Base-by-base conservation (phyloP, 2,113 vertebrate species). In the Alces alces region DNA sequence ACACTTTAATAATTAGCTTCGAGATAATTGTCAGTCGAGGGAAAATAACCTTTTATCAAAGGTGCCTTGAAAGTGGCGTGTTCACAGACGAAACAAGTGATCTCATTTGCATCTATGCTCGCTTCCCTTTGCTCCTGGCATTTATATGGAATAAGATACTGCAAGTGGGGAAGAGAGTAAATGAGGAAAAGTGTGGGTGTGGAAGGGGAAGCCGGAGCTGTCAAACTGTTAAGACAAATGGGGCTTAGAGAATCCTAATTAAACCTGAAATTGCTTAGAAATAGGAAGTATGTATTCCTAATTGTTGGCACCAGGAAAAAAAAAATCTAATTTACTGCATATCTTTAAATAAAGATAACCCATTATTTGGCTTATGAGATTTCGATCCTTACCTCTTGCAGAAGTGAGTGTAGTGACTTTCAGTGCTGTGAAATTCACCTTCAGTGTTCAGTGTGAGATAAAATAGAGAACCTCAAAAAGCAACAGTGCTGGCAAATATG, bases 231-330 rank as follows among this genome's bases (percentile, higher is more conserved):
- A 96, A 96, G 97, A 98, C 98, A 98, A 97, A 97, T 85, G 93
- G 95, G 96, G 96, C 96, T 97, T 70, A 21, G 80, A 97, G 97
- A 96, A 96, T 97, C 96, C 97, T 98, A 97, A 98, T 98, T 98
- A 98, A 97, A 98, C 96, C 95, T 96, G 97, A 97, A 97, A 97
- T 98, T 89, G 97, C 97, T 97, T 90, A 93, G 98, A 97, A 97
- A 97, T 64, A 96, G 97, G 97, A 98, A 98, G 92, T 92, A 76
- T 95, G 92, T 50, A 92, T 97, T 96, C 86, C 96, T 98, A 91
- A 96, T 96, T 84, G 97, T 96, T 95, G 73, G 96, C 93, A 92
- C 90, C 80, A 76, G 33, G 92, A 60, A 92, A 58, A 96, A 96
- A 91, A 93, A 96, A 96, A 89, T 76, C 97, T 70, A 60, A 97